Base-by-base conservation (phyloP, 1,140 invertebrate species). In the Drosophila nasuta region DNA sequence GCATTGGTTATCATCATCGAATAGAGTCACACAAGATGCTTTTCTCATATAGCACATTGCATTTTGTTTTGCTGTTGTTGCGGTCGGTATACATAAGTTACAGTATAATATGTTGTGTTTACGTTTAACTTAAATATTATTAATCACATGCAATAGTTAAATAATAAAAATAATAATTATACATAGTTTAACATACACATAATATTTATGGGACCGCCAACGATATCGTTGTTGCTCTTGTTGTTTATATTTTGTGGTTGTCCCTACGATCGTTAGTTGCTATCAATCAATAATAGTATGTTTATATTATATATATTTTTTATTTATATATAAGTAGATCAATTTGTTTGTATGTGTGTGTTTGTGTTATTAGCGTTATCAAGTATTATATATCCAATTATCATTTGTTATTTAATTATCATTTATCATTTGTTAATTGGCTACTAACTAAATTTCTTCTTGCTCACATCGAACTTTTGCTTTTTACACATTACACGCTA, bases 81-180 rank as follows among this genome's bases (percentile, higher is more conserved):
- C 52, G 51, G 48, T 71, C 74, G 85, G 85, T 89, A 89, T 89
- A 89, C 85, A 89, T 89, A 89, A 89, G 85, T 89, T 89, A 89
- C 85, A 79, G 80, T 89, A 78, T 74, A 85, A 89, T 89, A 89
- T 89, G 85, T 81, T 90, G 79, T 75, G 68, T 89, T 89, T 89
- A 85, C 75, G 81, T 81, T 85, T 89, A 89, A 89, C 85, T 89
- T 89, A 89, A 85, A 89, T 89, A 89, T 89, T 89, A 89, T 89
- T 89, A 89, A 89, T 89, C 85, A 89, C 85, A 89, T 89, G 85
- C 85, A 89, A 89, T 90, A 89, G 85, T 89, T 89, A 89, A 89
- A 89, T 89, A 90, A 88, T 89, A 88, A 85, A 87, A 85, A 88
- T 79, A 79, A 88, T 83, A 88, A 83, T 89, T 80, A 87, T 89